These are phyloP conservation scores for Caenorhabditis angaria DNA, from an alignment of 2,888 invertebrate species.

Conservation along the genomic window DNA sequence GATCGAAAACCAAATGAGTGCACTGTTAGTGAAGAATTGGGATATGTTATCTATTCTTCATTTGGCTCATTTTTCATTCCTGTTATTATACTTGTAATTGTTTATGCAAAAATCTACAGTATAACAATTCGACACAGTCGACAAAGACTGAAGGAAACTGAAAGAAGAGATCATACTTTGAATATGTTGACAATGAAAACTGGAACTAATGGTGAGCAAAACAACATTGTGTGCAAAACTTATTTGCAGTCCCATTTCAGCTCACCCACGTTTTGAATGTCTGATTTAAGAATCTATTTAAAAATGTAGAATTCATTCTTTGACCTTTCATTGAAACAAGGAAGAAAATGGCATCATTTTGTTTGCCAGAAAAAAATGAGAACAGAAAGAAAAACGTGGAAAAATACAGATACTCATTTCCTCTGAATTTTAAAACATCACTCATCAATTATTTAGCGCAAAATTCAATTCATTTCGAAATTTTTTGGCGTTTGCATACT, in stretches of 20 bases:
- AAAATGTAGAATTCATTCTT: not conserved
- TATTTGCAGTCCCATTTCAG: not conserved
- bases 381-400: constrained; percentile 1
- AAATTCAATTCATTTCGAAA: too few relatives aligned
- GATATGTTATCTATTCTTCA: constrained; percentile 94
- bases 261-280: too few relatives aligned
- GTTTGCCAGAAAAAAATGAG: not conserved
- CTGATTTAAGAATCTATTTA: too few relatives aligned
- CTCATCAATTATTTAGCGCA: not conserved
- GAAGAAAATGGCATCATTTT: not conserved
- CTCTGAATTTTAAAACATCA: not conserved
- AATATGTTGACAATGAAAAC: constrained; percentile 42
- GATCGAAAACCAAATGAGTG: constrained; percentile 50
- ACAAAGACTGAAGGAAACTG: constrained; percentile 69
- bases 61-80: constrained; percentile 99
- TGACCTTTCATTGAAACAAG: not conserved
- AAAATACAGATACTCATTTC: not conserved
- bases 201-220: constrained; percentile 30
- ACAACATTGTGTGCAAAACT: not conserved
- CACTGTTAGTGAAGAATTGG: constrained; percentile 59
- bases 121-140: constrained; percentile 69
- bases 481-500: not conserved
- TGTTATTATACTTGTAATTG: constrained; percentile 78
- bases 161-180: constrained; percentile 67
- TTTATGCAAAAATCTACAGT: constrained; percentile 71